Conservation (phyloP, 1,140 invertebrate genomes). For the Sycophaga agraensis region DNA sequence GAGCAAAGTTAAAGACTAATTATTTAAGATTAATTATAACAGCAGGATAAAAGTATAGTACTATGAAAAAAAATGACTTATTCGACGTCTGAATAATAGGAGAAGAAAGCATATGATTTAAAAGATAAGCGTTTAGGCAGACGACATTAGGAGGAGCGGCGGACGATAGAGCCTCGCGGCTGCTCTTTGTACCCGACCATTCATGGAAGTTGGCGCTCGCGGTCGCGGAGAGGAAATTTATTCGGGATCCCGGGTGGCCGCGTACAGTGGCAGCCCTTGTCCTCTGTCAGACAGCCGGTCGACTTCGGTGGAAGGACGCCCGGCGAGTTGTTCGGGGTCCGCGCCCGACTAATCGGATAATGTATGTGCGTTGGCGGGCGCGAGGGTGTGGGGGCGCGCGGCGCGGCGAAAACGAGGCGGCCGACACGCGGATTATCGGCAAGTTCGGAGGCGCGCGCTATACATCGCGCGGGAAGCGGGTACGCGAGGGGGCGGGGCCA, state of each 20-base stretch:
- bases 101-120: no score
- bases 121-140: no score
- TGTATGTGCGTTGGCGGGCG: constrained; percentile 2
- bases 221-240: not conserved
- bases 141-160: no score
- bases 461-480: not conserved
- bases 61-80: no score
- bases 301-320: not conserved
- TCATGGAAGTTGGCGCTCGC: not conserved
- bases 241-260: not conserved
- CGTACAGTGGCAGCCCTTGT: no score
- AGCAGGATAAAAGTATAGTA: no score
- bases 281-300: not conserved
- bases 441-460: constrained; percentile 8
- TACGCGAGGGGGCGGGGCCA: not conserved
- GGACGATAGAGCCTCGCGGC: no score
- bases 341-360: constrained; percentile 16
- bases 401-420: no score
- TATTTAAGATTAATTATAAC: no score
- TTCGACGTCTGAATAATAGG: no score
- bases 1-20: no score
- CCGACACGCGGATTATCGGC: constrained; percentile 19
- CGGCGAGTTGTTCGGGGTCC: not conserved
- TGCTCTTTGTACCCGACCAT: not conserved
- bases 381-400: no score